Base-by-base conservation (phyloP, 1,140 invertebrate genomes). In the Drosophila nasuta region DNA sequence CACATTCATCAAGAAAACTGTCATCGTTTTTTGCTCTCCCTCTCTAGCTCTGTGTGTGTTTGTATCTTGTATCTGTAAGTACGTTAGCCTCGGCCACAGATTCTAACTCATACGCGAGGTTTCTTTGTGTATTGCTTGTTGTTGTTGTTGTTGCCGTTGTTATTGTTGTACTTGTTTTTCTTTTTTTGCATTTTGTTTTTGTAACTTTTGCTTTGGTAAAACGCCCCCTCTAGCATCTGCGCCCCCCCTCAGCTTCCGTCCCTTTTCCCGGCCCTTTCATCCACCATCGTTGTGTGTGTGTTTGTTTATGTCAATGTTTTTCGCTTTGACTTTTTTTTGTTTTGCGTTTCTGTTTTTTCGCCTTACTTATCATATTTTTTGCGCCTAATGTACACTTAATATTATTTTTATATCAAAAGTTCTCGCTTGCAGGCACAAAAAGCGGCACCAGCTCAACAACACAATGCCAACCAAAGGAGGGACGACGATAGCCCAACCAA, bases 1-100 rank as follows among this genome's bases (percentile, higher is more conserved):
- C 79, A 88, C 85, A 88, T 88, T 88, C 83, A 88, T 88, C 83
- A 88, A 88, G 85, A 88, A 88, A 89, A 88, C 81, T 88, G 83
- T 88, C 83, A 81, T 89, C 80, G 77, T 88, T 83, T 87, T 86
- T 79, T 77, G 54, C 48, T 77, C 38, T 75, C 13, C 7, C 35
- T 48, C 28, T 35, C 25, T 20, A 33, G 10, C 28, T 66, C 43
- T 79, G 38, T 62, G 15, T 60, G 73, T 79, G 51, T 74, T 48
- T 78, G 64, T 82, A 78, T 82, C 57, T 82, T 77, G 64, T 79
- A 75, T 75, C 60, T 77, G 74, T 79, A 79, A 87, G 76, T 82
- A 87, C 76, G 79, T 80, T 82, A 75, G 80, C 77, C 79, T 79
- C 80, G 58, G 43, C 65, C 69, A 76, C 64, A 78, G 70, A 77